These are phyloP conservation scores for Chymomyza caudatula DNA, from an alignment of 2,888 invertebrate species.

Conservation along the genomic window DNA sequence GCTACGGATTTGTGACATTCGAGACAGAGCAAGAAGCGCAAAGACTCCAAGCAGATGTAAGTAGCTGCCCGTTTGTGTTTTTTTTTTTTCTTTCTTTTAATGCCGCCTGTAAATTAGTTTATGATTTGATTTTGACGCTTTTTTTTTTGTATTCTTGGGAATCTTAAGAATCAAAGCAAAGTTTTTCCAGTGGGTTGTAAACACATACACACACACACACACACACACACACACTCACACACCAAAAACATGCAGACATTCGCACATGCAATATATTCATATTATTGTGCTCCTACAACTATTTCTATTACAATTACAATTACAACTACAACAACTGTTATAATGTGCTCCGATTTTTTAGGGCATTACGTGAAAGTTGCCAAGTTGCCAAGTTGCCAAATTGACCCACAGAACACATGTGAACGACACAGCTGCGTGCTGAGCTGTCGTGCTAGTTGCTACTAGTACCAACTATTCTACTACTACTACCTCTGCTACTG, in stretches of 20 bases:
- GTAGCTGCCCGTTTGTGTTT: constrained; percentile 48
- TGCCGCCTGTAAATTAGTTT: constrained; percentile 28
- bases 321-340: constrained; percentile 26
- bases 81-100: constrained; percentile 10
- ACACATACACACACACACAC: constrained; percentile 21
- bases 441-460: neutral
- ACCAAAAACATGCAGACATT: neutral
- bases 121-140: constrained; percentile 36
- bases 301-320: constrained; percentile 2
- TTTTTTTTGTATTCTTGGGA: constrained; percentile 10
- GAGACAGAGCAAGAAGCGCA: constrained; percentile 92
- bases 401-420: neutral
- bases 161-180: neutral
- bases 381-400: constrained; percentile 4
- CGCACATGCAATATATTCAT: neutral
- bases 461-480: constrained; percentile 12
- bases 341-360: constrained; percentile 70
- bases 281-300: neutral
- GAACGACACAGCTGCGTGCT: neutral
- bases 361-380: constrained; percentile 62
- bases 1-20: constrained; percentile 87
- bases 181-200: neutral
- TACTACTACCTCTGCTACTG: constrained; percentile 30
- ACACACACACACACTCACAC: constrained; percentile 9
- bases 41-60: constrained; percentile 84